Evolutionary conservation across 2,113 vertebrate species (phyloP).

Genomic region (Siniperca knerii): DNA sequence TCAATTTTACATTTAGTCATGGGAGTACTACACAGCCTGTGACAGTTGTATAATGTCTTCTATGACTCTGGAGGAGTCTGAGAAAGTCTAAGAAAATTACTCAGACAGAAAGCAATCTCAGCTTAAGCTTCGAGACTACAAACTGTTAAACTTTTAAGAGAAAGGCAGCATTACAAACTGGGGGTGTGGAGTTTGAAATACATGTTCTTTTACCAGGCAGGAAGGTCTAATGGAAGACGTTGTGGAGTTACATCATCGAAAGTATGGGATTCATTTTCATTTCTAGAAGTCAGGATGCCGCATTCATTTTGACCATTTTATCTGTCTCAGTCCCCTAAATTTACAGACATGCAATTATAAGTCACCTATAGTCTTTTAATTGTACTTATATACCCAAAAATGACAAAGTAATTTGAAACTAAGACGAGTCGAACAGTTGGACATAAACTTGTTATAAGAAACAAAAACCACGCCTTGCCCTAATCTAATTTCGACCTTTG

Average conservation of each 20-base stretch:
- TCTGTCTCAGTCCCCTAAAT: background rate
- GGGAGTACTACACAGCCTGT: background rate
- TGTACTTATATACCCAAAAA: background rate
- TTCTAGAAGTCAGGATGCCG: too few relatives aligned
- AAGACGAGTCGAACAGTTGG: too few relatives aligned
- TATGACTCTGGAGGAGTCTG: too few relatives aligned
- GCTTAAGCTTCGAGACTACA: background rate
- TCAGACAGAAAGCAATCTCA: background rate
- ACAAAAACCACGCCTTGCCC: background rate
- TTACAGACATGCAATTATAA: background rate
- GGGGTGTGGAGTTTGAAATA: too few relatives aligned
- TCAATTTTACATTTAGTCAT: background rate
- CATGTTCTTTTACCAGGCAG: too few relatives aligned
- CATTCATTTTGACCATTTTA: too few relatives aligned
- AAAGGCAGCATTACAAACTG: background rate
- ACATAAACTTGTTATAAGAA: background rate
- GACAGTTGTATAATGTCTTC: too few relatives aligned
- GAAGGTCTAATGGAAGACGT: too few relatives aligned
- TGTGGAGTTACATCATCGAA: too few relatives aligned
- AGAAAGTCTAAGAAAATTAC: background rate
- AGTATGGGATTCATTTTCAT: too few relatives aligned
- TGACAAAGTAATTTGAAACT: too few relatives aligned
- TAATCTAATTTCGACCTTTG: background rate
- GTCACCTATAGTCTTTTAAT: background rate
- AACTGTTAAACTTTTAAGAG: background rate